These are phyloP conservation scores for Pleuronectes platessa DNA, from an alignment of 2,113 vertebrate species.

Conservation along the genomic window DNA sequence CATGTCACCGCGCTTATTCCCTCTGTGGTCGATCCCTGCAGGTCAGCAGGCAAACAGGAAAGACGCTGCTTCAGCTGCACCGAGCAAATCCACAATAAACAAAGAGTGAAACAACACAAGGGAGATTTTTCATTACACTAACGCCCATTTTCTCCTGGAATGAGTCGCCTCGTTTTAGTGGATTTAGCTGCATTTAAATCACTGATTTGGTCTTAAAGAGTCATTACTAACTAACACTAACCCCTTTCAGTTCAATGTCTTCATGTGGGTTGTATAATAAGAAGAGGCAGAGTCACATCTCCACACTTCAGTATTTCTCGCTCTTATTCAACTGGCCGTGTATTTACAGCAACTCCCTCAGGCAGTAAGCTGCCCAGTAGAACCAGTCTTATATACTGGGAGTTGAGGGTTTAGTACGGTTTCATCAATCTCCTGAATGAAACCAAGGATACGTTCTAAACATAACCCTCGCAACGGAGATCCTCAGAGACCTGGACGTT, in stretches of 20 bases:
- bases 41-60: neutral
- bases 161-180: no score
- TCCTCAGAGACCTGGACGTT: neutral
- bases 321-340: neutral
- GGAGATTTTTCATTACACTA: no score
- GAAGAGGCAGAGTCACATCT: neutral
- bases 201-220: no score
- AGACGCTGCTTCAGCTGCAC: neutral
- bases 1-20: constrained; percentile 6
- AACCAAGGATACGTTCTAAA: constrained; percentile 16
- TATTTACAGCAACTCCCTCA: neutral
- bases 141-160: no score
- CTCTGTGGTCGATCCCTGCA: neutral
- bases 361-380: neutral
- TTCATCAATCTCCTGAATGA: neutral
- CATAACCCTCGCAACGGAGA: neutral
- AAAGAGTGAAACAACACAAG: neutral
- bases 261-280: neutral
- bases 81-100: no score
- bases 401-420: no score
- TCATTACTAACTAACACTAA: neutral
- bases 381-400: neutral
- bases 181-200: no score
- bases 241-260: neutral
- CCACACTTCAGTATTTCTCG: neutral